Evolutionary conservation across 2,797 vertebrate genomes (phyloP).

Genomic region (Arnoldichthys spilopterus): DNA sequence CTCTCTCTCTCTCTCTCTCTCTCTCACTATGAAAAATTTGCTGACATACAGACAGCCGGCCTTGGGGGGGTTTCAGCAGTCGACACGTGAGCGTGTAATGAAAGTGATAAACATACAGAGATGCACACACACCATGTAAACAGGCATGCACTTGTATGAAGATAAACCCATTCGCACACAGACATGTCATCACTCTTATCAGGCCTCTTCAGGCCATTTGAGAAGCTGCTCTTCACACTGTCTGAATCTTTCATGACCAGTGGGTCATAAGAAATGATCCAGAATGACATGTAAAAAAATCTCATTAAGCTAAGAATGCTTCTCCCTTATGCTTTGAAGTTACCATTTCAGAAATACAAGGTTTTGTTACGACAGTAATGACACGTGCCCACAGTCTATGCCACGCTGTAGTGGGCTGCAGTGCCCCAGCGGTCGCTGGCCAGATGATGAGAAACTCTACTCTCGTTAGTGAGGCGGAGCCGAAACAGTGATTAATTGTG

Average conservation of each 20-base stretch:
- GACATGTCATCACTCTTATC: too few species aligned
- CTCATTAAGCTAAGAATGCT: too few species aligned
- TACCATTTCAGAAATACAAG: background rate
- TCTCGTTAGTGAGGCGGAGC: slow-evolving; percentile 37
- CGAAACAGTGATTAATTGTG: slow-evolving; percentile 54
- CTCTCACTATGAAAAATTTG: background rate
- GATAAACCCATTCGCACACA: background rate
- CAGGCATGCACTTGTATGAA: background rate
- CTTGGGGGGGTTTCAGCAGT: background rate
- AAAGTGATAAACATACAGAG: slow-evolving; percentile 7
- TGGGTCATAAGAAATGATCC: too few species aligned
- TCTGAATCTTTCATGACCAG: too few species aligned
- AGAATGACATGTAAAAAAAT: too few species aligned
- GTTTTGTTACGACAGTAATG: background rate
- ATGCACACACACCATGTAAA: background rate
- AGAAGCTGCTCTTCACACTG: too few species aligned
- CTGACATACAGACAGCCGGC: slow-evolving; percentile 27
- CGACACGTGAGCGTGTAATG: slow-evolving; percentile 21
- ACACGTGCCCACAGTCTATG: background rate
- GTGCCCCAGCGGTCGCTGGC: background rate
- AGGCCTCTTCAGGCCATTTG: too few species aligned
- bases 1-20: background rate
- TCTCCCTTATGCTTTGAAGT: background rate
- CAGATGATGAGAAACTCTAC: slow-evolving; percentile 19
- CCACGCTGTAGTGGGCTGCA: background rate